These are phyloP conservation scores for Gasteruption jaculator DNA, from an alignment of 2,888 invertebrate species.

Conservation along the genomic window DNA sequence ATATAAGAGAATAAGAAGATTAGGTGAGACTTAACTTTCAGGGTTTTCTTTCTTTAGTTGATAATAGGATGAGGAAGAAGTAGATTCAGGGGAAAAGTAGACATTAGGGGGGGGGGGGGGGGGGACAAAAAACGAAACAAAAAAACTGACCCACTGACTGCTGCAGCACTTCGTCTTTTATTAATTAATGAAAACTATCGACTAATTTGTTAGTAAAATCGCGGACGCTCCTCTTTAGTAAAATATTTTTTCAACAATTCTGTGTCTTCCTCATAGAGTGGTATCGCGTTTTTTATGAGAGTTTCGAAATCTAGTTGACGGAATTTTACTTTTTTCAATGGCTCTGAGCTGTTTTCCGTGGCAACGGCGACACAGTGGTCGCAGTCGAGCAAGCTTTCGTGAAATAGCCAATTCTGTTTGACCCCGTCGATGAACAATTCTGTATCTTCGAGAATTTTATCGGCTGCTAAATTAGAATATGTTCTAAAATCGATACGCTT, in stretches of 20 bases:
- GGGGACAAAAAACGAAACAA: no score
- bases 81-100: no score
- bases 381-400: conserved; percentile 74
- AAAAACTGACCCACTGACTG: no score
- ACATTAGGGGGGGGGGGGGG: no score
- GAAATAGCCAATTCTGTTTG: conserved; percentile 69
- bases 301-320: conserved; percentile 59
- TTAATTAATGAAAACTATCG: neutral
- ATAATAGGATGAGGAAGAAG: no score
- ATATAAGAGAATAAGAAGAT: no score
- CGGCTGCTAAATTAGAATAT: conserved; percentile 36
- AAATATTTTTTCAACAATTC: conserved; percentile 59
- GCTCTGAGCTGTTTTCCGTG: conserved; percentile 28
- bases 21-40: no score
- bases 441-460: conserved; percentile 61
- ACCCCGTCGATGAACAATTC: conserved; percentile 61
- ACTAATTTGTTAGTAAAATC: no score
- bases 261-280: conserved; percentile 55
- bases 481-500: conserved; percentile 73
- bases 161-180: no score
- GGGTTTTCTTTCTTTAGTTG: no score
- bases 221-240: conserved; percentile 54
- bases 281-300: conserved; percentile 57
- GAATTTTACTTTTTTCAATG: no score
- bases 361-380: conserved; percentile 79